These are phyloP conservation scores for Mormyrus lacerda DNA, from an alignment of 2,113 vertebrate species.

Conservation along the genomic window DNA sequence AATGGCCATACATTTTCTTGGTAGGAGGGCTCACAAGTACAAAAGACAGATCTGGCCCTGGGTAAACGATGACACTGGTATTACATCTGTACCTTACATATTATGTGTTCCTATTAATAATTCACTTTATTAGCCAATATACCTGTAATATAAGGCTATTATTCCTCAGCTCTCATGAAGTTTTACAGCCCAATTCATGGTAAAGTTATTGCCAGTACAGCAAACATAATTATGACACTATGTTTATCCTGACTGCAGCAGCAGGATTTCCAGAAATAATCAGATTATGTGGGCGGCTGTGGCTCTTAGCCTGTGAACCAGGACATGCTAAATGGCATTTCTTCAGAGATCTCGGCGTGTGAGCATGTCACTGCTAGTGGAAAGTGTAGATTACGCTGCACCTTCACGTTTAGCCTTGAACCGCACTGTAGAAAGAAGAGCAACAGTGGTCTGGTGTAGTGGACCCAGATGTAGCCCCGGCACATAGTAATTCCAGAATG, in stretches of 20 bases:
- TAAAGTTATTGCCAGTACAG: not conserved
- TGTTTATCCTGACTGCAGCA: not conserved
- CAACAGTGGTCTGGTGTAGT: not conserved
- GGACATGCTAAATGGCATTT: not conserved
- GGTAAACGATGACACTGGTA: not conserved
- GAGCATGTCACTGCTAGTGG: not conserved
- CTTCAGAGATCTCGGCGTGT: not conserved
- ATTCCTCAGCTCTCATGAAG: not conserved
- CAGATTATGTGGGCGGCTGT: not conserved
- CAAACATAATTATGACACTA: not conserved
- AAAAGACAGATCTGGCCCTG: not conserved
- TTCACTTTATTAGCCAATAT: not conserved
- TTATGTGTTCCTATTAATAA: not conserved
- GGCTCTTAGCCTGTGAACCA: not conserved
- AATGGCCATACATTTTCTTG: not conserved
- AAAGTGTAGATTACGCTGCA: not conserved
- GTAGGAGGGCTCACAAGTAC: not conserved
- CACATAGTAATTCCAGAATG: not conserved
- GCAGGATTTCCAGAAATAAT: not conserved
- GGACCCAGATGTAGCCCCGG: not conserved
- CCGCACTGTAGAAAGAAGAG: not conserved
- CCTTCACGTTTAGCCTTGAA: not conserved
- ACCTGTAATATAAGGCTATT: not conserved
- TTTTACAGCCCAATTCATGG: not conserved
- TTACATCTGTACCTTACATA: not conserved